Conservation (phyloP, 1,140 invertebrate species). For the Brachionus rubens region DNA sequence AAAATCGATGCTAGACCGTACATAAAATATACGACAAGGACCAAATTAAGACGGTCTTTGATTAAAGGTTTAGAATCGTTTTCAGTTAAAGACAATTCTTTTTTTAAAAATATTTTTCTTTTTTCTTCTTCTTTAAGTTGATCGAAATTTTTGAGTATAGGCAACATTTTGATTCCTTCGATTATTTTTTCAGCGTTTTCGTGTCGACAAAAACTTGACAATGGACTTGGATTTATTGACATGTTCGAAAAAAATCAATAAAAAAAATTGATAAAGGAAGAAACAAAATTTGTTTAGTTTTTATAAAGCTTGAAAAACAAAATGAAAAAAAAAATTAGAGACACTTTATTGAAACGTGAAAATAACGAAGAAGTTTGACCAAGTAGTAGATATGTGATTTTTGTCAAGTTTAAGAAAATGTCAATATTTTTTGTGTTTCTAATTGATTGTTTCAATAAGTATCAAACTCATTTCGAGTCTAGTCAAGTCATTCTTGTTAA, state of each 20-base stretch:
- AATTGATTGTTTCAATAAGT: no score
- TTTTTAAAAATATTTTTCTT: slow-evolving; percentile 28
- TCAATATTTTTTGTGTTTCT: no score
- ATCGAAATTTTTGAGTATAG: slow-evolving; percentile 28
- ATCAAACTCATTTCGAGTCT: no score
- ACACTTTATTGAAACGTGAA: no score
- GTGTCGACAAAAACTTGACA: not conserved
- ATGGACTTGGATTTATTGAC: not conserved
- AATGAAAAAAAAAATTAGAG: no score
- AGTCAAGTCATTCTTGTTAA: no score
- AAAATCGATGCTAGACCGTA: not conserved
- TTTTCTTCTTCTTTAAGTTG: slow-evolving; percentile 29
- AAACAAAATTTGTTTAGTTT: no score
- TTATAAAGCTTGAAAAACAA: no score
- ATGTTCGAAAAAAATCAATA: not conserved
- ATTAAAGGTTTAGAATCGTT: not conserved
- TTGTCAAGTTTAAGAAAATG: no score
- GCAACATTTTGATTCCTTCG: slow-evolving; percentile 16
- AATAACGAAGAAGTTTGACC: no score
- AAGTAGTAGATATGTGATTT: no score
- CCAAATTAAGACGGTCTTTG: slow-evolving; percentile 3
- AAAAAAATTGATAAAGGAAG: no score
- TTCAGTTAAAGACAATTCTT: slow-evolving; percentile 4
- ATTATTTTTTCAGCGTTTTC: slow-evolving; percentile 27
- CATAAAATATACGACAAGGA: not conserved